A percentile compares a stretch with the other conserved stretches of the same genome.
Conservation (phyloP, 2,797 vertebrate species). For the Bradypodion pumilum region DNA sequence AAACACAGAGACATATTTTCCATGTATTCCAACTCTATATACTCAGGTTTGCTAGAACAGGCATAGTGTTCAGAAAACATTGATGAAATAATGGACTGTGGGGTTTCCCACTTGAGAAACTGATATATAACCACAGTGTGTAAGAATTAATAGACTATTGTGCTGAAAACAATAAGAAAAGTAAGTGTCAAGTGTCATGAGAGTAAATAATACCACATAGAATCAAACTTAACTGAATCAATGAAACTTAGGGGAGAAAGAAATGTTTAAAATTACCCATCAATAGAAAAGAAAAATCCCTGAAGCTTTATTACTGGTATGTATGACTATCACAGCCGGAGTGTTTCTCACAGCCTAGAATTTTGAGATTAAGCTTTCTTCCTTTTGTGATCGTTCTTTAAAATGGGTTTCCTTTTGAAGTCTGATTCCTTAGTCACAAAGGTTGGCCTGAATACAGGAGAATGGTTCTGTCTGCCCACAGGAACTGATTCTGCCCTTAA, state of each 20-base stretch:
- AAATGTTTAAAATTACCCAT: too few relatives aligned
- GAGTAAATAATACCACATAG: neutral
- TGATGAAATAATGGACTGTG: neutral
- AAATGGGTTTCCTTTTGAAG: too few relatives aligned
- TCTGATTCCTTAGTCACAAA: too few relatives aligned
- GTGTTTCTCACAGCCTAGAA: too few relatives aligned
- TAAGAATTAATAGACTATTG: neutral
- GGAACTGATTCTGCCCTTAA: too few relatives aligned
- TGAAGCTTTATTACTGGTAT: too few relatives aligned
- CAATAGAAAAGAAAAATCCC: too few relatives aligned
- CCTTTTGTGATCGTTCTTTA: too few relatives aligned
- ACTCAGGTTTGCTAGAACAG: neutral
- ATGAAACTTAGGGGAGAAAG: neutral
- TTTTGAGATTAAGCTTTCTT: too few relatives aligned
- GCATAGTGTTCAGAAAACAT: neutral
- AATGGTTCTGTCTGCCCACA: too few relatives aligned
- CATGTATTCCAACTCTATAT: neutral
- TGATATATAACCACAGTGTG: neutral
- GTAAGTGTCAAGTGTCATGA: neutral
- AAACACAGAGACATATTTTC: neutral
- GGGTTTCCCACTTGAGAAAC: neutral
- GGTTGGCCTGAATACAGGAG: too few relatives aligned
- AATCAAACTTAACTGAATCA: neutral
- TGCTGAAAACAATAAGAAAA: neutral
- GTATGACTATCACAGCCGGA: too few relatives aligned